phyloP scores from a whole-genome alignment of 2,888 invertebrate species.

The Hipparchia sbordonii region DNA sequence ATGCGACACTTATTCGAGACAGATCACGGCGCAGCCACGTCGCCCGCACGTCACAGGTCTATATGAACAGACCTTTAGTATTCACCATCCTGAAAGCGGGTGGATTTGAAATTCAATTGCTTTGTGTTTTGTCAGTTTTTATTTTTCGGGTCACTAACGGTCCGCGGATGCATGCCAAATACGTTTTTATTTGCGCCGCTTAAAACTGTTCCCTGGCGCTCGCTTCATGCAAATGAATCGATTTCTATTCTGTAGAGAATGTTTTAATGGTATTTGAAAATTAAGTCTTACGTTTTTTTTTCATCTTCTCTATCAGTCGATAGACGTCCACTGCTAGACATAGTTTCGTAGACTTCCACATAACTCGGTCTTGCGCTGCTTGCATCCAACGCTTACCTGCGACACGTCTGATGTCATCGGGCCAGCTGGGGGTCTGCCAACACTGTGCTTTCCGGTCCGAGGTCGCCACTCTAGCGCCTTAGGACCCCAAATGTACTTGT shows the following conservation, averaged over 20 bases:
- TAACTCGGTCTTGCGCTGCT: no score
- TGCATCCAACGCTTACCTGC: no score
- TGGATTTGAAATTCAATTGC: conserved; percentile 48
- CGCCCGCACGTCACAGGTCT: neutral
- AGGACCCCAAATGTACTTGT: no score
- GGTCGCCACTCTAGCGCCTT: no score
- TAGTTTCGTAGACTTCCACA: no score
- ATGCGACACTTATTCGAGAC: neutral
- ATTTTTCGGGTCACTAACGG: conserved; percentile 51
- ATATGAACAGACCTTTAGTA: conserved; percentile 7
- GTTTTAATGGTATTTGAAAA: neutral
- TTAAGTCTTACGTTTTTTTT: neutral
- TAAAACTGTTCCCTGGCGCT: neutral
- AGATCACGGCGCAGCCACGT: neutral
- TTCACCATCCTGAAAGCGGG: conserved; percentile 37
- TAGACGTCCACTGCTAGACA: no score
- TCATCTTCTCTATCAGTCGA: no score
- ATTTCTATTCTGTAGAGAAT: neutral
- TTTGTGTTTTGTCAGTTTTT: conserved; percentile 36
- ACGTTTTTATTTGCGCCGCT: conserved; percentile 32
- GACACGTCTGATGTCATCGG: no score
- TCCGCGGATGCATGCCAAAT: conserved; percentile 41
- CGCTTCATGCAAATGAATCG: conserved; percentile 20
- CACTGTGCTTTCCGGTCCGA: no score
- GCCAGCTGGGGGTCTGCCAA: no score